Percentiles rank a stretch among this genome's conserved stretches.
These are phyloP conservation scores for Pygocentrus nattereri DNA, from an alignment of 2,797 vertebrate genomes.

Conservation along the genomic window DNA sequence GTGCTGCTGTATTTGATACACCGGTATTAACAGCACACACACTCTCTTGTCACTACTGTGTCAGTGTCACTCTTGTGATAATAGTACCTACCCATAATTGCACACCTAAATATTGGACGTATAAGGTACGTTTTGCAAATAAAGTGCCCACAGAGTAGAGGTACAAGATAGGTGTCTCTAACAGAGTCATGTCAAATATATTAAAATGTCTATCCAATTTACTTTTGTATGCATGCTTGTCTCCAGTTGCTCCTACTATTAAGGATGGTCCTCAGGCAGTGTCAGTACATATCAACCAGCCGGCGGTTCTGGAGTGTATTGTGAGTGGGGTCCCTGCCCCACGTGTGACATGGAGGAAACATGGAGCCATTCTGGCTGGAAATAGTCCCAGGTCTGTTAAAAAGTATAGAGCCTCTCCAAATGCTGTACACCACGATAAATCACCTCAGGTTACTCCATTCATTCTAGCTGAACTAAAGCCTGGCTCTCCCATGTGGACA, in stretches of 20 bases:
- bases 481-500: conserved; percentile 60
- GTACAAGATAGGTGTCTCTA: too few relatives aligned
- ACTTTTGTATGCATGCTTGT: conserved; percentile 16
- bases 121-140: too few relatives aligned
- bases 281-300: conserved; percentile 78
- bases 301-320: conserved; percentile 83
- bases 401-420: neutral
- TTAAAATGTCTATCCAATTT: neutral
- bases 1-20: too few relatives aligned
- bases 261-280: conserved; percentile 76
- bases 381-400: conserved; percentile 83
- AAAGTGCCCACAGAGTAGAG: too few relatives aligned
- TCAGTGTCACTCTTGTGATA: too few relatives aligned
- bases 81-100: too few relatives aligned
- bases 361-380: conserved; percentile 85
- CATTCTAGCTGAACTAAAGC: neutral
- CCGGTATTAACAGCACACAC: too few relatives aligned
- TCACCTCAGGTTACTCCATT: neutral
- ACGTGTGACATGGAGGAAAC: conserved; percentile 93
- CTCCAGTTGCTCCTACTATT: conserved; percentile 89
- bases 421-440: too few relatives aligned
- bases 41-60: too few relatives aligned
- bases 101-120: too few relatives aligned
- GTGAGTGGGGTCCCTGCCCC: conserved; percentile 88
- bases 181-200: too few relatives aligned